Conservation (phyloP, 2,888 invertebrate species). For the Caenorhabditis panamensis region DNA sequence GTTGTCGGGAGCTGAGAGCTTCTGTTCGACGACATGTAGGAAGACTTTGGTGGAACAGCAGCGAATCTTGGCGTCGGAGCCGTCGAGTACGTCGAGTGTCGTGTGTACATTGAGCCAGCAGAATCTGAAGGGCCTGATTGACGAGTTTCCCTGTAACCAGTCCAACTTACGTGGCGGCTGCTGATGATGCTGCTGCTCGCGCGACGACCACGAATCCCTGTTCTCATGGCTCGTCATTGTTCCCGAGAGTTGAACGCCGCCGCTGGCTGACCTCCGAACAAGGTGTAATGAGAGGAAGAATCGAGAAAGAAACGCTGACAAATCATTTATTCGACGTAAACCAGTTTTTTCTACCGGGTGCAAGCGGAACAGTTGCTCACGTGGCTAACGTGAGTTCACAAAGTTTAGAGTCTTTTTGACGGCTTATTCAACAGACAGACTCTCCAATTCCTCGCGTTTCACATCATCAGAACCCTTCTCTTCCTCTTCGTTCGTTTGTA, state of each 20-base stretch:
- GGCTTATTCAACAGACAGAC: not conserved
- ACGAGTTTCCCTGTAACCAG: not conserved
- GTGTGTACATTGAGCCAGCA: conserved; percentile 33
- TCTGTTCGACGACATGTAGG: conserved; percentile 23
- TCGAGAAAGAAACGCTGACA: too few species aligned
- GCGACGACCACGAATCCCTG: conserved; percentile 34
- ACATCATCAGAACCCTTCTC: not conserved
- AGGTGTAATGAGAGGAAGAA: conserved; percentile 1
- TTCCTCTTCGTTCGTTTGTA: conserved; percentile 13
- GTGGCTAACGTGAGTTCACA: not conserved
- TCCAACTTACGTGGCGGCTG: conserved; percentile 24
- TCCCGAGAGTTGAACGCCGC: conserved; percentile 22
- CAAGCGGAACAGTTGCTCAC: not conserved
- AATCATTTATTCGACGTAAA: conserved; percentile 15
- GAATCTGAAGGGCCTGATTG: conserved; percentile 1
- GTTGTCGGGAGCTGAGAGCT: conserved; percentile 11
- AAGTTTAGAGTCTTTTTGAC: not conserved
- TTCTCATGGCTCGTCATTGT: conserved; percentile 41
- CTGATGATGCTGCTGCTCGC: conserved; percentile 9
- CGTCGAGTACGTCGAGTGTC: conserved; percentile 28
- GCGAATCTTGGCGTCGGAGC: conserved; percentile 4
- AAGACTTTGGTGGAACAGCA: conserved; percentile 18
- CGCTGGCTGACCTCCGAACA: conserved; percentile 4
- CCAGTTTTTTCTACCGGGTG: conserved; percentile 11
- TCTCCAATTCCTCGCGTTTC: not conserved